phyloP scores from a whole-genome alignment of 2,797 vertebrate species.

The Leptoclinus maculatus region DNA sequence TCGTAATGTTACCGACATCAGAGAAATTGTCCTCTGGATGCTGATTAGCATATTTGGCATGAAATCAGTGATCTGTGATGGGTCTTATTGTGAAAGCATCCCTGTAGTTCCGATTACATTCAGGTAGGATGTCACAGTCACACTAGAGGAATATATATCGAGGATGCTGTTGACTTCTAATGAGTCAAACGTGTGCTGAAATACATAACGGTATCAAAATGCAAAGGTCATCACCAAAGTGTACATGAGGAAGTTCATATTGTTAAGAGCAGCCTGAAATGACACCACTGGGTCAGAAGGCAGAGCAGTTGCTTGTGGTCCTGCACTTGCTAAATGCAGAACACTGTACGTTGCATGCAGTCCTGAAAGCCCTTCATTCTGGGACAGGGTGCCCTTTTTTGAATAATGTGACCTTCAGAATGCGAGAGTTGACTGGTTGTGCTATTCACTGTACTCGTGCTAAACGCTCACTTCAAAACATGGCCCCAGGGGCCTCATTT shows the following conservation, averaged over 20 bases:
- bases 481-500: slow-evolving; percentile 71
- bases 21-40: not conserved
- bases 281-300: slow-evolving; percentile 22
- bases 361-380: slow-evolving; percentile 53
- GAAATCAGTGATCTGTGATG: slow-evolving; percentile 24
- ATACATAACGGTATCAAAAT: not conserved
- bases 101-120: not conserved
- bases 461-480: slow-evolving; percentile 74
- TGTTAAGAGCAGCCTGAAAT: slow-evolving; percentile 23
- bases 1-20: not conserved
- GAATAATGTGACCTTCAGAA: slow-evolving; percentile 75
- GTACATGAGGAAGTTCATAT: slow-evolving; percentile 15
- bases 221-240: slow-evolving; percentile 24
- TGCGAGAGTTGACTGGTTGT: slow-evolving; percentile 71
- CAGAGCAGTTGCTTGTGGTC: slow-evolving; percentile 11
- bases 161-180: slow-evolving; percentile 3
- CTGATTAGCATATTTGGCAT: slow-evolving; percentile 15
- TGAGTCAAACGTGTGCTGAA: slow-evolving; percentile 20
- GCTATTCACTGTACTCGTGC: slow-evolving; percentile 75
- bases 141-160: slow-evolving; percentile 9
- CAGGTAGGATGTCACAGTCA: slow-evolving; percentile 6
- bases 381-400: slow-evolving; percentile 70
- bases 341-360: slow-evolving; percentile 24
- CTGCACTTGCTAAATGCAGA: slow-evolving; percentile 25
- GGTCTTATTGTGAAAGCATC: slow-evolving; percentile 3